A percentile compares a stretch with the other conserved stretches of the same genome.
Evolutionary conservation across 2,113 vertebrate genomes (phyloP).

Genomic region (Gymnocephalus cernua): DNA sequence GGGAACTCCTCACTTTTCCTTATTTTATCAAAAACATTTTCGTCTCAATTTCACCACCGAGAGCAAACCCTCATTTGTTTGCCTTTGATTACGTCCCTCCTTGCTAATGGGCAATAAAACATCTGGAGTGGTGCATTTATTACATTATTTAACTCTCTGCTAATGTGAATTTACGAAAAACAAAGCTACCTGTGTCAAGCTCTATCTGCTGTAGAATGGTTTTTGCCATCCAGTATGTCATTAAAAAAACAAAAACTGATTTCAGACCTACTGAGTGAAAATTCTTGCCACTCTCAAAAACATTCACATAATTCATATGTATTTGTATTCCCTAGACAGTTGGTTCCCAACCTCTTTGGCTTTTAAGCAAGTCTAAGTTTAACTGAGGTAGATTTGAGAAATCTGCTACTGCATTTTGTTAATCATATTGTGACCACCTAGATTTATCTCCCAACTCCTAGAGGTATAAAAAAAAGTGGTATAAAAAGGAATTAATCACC

Average conservation of each 20-base stretch:
- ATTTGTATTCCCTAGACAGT: no score
- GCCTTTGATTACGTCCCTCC: neutral
- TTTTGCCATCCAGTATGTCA: no score
- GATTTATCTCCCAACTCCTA: neutral
- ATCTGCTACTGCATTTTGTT: neutral
- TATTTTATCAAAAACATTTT: slow-evolving; percentile 25
- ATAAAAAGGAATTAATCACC: slow-evolving; percentile 13
- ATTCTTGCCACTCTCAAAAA: no score
- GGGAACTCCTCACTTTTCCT: slow-evolving; percentile 5
- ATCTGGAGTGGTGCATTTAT: neutral
- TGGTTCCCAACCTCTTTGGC: neutral
- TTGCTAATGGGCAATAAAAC: neutral
- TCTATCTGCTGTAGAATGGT: neutral
- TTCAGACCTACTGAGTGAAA: no score
- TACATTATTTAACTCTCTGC: neutral
- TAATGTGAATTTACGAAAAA: neutral
- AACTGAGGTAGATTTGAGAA: neutral
- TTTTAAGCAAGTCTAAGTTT: neutral
- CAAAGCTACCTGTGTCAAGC: neutral
- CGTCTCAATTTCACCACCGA: neutral
- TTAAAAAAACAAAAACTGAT: neutral
- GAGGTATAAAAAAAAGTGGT: neutral
- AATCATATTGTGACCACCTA: neutral
- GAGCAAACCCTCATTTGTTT: slow-evolving; percentile 4
- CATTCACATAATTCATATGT: no score